Evolutionary conservation across 2,888 invertebrate species (phyloP).

Genomic region (Dendrolimus houi): DNA sequence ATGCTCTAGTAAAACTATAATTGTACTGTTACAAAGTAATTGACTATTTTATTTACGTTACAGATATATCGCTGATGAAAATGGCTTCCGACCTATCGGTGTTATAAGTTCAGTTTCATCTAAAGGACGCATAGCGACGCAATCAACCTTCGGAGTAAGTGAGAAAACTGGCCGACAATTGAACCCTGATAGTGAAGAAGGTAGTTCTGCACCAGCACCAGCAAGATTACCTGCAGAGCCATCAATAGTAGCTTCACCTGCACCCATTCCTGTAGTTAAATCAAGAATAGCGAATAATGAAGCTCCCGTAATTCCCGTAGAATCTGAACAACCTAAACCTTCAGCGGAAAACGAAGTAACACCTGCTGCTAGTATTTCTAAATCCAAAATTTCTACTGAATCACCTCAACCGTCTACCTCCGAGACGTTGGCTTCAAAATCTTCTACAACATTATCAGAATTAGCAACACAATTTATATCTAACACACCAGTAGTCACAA

Average conservation of each 20-base stretch:
- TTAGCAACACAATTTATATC: not conserved
- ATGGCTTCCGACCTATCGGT: conserved; percentile 82
- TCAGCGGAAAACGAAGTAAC: not conserved
- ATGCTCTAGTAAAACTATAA: no score
- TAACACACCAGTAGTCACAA: not conserved
- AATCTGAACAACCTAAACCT: not conserved
- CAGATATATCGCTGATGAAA: conserved; percentile 83
- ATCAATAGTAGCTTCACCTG: conserved; percentile 5
- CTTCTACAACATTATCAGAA: not conserved
- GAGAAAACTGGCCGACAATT: conserved; percentile 35
- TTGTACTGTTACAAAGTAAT: no score
- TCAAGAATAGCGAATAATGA: not conserved
- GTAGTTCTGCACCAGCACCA: conserved; percentile 23
- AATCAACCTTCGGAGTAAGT: conserved; percentile 3
- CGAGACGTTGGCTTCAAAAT: conserved; percentile 3
- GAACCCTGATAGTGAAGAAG: conserved; percentile 23
- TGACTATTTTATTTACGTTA: conserved; percentile 4
- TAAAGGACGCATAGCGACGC: conserved; percentile 23
- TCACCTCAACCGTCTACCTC: conserved; percentile 2
- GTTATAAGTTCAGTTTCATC: conserved; percentile 72
- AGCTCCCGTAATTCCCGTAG: not conserved
- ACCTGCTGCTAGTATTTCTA: not conserved
- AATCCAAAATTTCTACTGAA: conserved; percentile 6
- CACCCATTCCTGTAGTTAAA: conserved; percentile 3
- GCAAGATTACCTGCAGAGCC: conserved; percentile 1